Evolutionary conservation across 2,888 invertebrate genomes (phyloP), one percentile per base, ranked within the genome.

Genomic region (Euproctis similis): DNA sequence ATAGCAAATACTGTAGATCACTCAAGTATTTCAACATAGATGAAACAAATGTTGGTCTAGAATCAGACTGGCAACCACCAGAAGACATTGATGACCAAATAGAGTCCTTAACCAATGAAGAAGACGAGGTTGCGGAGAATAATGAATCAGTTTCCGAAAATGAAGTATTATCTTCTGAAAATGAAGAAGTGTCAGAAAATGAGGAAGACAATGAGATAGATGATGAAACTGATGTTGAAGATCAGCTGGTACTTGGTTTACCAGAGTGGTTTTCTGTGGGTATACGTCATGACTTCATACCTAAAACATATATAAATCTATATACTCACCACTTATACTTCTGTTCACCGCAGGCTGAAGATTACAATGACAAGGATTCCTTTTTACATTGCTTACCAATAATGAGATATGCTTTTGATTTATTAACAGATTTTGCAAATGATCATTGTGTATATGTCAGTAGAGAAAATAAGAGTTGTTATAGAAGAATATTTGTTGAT

Each of bases 311-410:
- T 47, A 87, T 93, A 12, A 91, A 94, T 56, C 81, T 94, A 8
- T 70, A 88, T 31, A 86, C 87, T n/a, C 85, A 88, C 19, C 85
- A 87, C 34, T 75, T 88, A 24, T 89, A 90, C 52, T 87, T 92
- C 36, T 89, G 88, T 43, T 85, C 85, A 26, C 89, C 91, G 0
- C 92, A 92, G 75, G 87, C 92, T 4, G 94, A 94, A 65, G 89
- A 92, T 61, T 88, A 87, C 50, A 63, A 67, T 2, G 84, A 86
- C 24, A 74, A 85, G 3, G 87, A 91, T 37, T 86, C 90, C 4
- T 88, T 88, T 46, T 53, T 84, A 4, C 84, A 88, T 30, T 85
- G 87, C 14, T 56, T 91, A 37, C 86, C 88, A 8, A 87, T 94
- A 38, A 50, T 93, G 19, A 71, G 81, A 46, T 87, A 87, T 34